These are phyloP conservation scores for Oscheius sp. DNA, from an alignment of 2,888 invertebrate species.

Conservation along the genomic window DNA sequence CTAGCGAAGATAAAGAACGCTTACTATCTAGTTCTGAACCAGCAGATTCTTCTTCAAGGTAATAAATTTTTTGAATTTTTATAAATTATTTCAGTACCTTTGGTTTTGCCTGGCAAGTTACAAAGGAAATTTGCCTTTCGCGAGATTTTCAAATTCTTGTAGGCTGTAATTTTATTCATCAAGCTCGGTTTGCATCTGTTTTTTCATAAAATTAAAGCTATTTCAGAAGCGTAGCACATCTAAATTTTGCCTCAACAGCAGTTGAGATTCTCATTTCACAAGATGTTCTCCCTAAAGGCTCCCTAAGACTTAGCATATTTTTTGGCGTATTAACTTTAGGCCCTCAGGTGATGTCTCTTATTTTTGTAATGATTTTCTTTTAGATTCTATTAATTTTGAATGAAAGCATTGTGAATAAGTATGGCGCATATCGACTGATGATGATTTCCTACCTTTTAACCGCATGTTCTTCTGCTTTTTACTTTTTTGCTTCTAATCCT, in stretches of 20 bases:
- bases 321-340: constrained; percentile 67
- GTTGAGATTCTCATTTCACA: constrained; percentile 71
- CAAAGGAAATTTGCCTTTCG: constrained; percentile 60
- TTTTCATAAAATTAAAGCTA: neutral
- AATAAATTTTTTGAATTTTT: constrained; percentile 28
- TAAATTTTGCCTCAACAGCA: constrained; percentile 73
- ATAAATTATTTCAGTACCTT: constrained; percentile 12
- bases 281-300: constrained; percentile 65
- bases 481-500: constrained; percentile 55
- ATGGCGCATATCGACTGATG: constrained; percentile 61
- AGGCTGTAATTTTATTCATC: constrained; percentile 68
- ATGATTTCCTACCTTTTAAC: constrained; percentile 56
- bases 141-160: constrained; percentile 66
- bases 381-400: constrained; percentile 63
- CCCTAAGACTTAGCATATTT: constrained; percentile 63
- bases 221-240: constrained; percentile 61
- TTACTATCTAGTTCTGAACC: neutral
- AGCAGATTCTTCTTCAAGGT: neutral
- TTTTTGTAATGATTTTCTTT: neutral
- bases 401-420: constrained; percentile 54
- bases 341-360: constrained; percentile 56
- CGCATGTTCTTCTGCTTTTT: constrained; percentile 59
- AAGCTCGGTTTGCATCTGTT: constrained; percentile 41
- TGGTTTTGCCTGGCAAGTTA: constrained; percentile 38
- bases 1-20: constrained; percentile 18